A percentile compares a stretch with the other conserved stretches of the same genome.
These are phyloP conservation scores for Amphimallon solstitiale DNA, from an alignment of 2,888 invertebrate species.

Conservation along the genomic window DNA sequence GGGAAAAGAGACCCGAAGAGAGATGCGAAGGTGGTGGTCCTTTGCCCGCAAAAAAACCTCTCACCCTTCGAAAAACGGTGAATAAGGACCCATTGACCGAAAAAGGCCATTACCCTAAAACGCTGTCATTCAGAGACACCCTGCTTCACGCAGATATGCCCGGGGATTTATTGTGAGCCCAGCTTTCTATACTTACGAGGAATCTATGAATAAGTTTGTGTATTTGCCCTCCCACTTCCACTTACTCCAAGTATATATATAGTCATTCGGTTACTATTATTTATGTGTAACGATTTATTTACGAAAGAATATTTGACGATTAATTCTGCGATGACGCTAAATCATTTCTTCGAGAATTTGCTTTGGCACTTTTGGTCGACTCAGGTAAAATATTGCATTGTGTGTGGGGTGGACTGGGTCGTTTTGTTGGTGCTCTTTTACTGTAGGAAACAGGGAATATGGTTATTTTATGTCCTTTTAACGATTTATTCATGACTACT, in stretches of 20 bases:
- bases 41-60: conserved; percentile 1
- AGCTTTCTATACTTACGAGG: conserved; percentile 27
- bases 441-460: background rate
- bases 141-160: conserved; percentile 42
- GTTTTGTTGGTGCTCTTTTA: conserved; percentile 9
- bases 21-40: conserved; percentile 43
- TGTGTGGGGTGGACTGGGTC: background rate
- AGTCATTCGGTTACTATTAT: conserved; percentile 48
- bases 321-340: conserved; percentile 44
- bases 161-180: conserved; percentile 42
- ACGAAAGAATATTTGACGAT: conserved; percentile 47
- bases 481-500: conserved; percentile 27
- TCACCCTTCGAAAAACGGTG: conserved; percentile 1
- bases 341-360: conserved; percentile 46
- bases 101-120: conserved; percentile 46
- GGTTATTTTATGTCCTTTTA: conserved; percentile 27
- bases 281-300: conserved; percentile 52
- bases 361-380: conserved; percentile 34
- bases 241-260: background rate
- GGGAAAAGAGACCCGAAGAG: conserved; percentile 45
- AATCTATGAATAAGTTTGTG: conserved; percentile 52
- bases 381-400: conserved; percentile 29
- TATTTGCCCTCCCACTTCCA: conserved; percentile 29
- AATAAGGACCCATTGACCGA: conserved; percentile 42
- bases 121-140: conserved; percentile 45